Conservation (phyloP, 2,888 invertebrate genomes). For the Tuberolachnus salignus region DNA sequence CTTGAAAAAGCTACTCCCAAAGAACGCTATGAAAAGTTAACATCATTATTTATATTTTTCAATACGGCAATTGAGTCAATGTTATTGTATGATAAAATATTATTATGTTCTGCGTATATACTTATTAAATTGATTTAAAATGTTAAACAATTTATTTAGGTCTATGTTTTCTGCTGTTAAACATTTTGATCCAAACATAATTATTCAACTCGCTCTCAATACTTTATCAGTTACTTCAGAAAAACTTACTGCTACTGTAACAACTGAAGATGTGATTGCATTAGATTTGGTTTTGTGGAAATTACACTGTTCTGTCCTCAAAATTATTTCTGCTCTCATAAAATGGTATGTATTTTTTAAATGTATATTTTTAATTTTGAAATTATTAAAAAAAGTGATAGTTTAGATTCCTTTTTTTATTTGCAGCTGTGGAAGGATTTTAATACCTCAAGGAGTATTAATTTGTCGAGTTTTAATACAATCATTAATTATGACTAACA, state of each 20-base stretch:
- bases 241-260: constrained; percentile 39
- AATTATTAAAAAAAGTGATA: no score
- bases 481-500: constrained; percentile 56
- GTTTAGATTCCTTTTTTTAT: constrained; percentile 6
- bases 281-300: constrained; percentile 54
- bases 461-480: constrained; percentile 57
- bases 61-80: constrained; percentile 53
- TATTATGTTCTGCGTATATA: not conserved
- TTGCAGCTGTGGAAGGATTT: constrained; percentile 57
- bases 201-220: constrained; percentile 54
- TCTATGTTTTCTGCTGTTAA: constrained; percentile 57
- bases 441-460: constrained; percentile 56
- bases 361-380: no score
- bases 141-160: constrained; percentile 44
- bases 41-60: constrained; percentile 43
- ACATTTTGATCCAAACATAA: constrained; percentile 51
- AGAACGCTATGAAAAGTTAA: constrained; percentile 52
- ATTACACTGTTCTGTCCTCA: constrained; percentile 54
- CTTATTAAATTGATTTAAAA: constrained; percentile 1
- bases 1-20: constrained; percentile 38
- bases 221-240: constrained; percentile 55
- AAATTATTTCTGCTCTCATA: constrained; percentile 56
- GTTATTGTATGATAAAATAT: constrained; percentile 53
- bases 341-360: constrained; percentile 48
- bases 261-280: constrained; percentile 56